Conservation (phyloP, 2,797 vertebrate species). For the Rhynchotus rufescens region DNA sequence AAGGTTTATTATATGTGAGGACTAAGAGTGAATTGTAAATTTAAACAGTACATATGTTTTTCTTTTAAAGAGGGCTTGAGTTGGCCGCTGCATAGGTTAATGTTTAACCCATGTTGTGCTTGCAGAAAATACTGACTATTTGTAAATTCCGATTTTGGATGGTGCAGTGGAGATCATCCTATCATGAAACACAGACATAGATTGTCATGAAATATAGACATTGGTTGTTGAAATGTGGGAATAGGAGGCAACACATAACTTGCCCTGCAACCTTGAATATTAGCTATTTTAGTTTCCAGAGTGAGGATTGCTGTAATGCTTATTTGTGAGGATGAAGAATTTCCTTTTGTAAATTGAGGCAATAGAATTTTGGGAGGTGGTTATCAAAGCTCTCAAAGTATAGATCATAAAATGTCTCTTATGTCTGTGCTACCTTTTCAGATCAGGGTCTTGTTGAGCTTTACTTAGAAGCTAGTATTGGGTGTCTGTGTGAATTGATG, state of each 20-base stretch:
- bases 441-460: background rate
- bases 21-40: background rate
- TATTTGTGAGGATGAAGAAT: background rate
- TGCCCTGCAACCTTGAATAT: background rate
- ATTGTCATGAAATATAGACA: background rate
- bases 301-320: background rate
- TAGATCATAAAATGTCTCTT: accelerated
- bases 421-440: background rate
- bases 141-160: background rate
- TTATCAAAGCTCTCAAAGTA: background rate
- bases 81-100: background rate
- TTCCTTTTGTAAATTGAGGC: background rate
- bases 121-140: background rate
- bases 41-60: background rate
- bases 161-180: background rate
- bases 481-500: background rate
- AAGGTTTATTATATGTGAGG: background rate
- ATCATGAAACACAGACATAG: background rate
- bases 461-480: background rate
- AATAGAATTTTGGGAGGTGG: background rate
- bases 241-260: background rate
- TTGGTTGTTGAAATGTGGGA: background rate
- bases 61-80: background rate
- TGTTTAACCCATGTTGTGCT: background rate
- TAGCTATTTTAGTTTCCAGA: background rate